These are phyloP conservation scores for Dendrocincla tyrannina DNA, from an alignment of 2,797 vertebrate species.

Conservation along the genomic window DNA sequence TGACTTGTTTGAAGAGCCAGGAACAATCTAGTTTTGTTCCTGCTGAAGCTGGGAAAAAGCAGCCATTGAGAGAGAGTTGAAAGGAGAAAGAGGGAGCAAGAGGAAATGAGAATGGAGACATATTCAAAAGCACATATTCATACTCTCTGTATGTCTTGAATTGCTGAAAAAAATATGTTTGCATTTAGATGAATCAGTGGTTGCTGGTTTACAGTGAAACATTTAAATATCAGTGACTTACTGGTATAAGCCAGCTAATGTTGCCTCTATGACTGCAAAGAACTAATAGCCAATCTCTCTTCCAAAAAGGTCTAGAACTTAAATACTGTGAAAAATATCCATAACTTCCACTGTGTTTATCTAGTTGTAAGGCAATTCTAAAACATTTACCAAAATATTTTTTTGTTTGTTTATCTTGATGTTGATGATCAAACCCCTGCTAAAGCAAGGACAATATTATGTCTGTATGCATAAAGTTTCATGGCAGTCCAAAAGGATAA, in stretches of 20 bases:
- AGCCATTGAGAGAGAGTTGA: neutral
- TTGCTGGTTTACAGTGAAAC: neutral
- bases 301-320: neutral
- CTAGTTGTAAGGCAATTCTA: neutral
- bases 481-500: neutral
- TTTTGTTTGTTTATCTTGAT: neutral
- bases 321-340: neutral
- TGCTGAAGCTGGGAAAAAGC: neutral
- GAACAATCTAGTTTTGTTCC: neutral
- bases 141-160: neutral
- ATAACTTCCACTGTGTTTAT: neutral
- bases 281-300: neutral
- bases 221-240: neutral
- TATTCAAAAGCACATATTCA: neutral
- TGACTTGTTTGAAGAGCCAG: neutral
- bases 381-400: neutral
- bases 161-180: neutral
- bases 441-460: neutral
- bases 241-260: neutral
- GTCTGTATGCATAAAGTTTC: neutral
- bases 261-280: neutral
- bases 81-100: neutral
- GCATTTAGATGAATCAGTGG: neutral
- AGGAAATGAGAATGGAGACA: neutral
- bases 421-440: neutral